Base-by-base conservation (phyloP, 2,888 invertebrate genomes). In the Eupithecia insigniata region DNA sequence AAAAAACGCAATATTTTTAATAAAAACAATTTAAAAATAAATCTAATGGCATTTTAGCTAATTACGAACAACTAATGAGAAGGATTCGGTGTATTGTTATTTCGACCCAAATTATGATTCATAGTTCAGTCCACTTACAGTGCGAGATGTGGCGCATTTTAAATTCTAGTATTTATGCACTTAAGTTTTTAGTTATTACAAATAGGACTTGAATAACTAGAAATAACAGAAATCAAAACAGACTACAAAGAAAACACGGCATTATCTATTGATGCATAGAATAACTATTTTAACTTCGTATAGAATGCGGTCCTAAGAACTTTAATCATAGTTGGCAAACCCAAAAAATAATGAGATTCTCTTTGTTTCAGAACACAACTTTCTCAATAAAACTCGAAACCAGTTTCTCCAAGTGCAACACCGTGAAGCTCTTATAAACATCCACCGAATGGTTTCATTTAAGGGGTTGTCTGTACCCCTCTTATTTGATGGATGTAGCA, bases 401-500 rank as follows among this genome's bases (percentile, higher is more conserved):
- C 68, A 46, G 55, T 66, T 46, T 67, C 69, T 67, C 55, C 61
- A 61, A 74, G 68, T 69, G 71, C 68, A 74, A 65, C 36, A 74
- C 32, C 73, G 73, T 74, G 70, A 70, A 71, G 69, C 66, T 71
- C 70, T 66, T 46, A 71, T 70, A 71, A 67, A 70, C 71, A 62
- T 66, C 65, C 62, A 60, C 71, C 51, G 67, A 71, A 75, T 61
- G 70, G 75, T 68, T 72, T 71, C 69, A 65, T 69, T 69, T 60
- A 68, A 68, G 73, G 73, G 73, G 73, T 73, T 73, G 74, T 74
- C 68, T 74, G 55, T 69, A 61, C 74, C 74, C 73, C 73, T 69
- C 58, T 71, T 68, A 70, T 74, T 74, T 74, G 79, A 79, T 79
- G 77, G 79, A 79, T 79, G 79, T 77, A 74, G 78, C 76, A 74